These are phyloP conservation scores for western clawed frog (Xenopus tropicalis) DNA, from an alignment of 2,113 vertebrate genomes.

Conservation along the genomic window DNA sequence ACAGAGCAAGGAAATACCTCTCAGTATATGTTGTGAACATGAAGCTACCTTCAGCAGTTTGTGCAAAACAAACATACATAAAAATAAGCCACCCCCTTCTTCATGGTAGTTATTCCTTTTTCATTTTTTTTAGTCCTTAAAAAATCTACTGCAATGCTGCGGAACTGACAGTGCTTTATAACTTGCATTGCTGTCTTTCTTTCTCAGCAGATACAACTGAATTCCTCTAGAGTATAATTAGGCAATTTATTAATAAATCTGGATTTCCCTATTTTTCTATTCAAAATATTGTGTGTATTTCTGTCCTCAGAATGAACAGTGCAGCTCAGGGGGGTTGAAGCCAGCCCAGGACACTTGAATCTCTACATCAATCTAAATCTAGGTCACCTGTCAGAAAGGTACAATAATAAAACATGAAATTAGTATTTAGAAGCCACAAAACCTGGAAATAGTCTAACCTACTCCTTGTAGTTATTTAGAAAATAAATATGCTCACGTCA, in stretches of 20 bases:
- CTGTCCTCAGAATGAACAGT: neutral
- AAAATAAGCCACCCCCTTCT: no score
- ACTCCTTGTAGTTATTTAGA: neutral
- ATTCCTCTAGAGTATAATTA: neutral
- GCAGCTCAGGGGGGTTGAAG: constrained; percentile 17
- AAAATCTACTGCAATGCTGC: no score
- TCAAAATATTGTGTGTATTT: neutral
- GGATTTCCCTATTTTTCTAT: neutral
- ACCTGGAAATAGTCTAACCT: neutral
- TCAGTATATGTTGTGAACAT: no score
- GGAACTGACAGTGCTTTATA: no score
- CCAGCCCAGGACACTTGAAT: constrained; percentile 5
- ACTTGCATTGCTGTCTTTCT: no score
- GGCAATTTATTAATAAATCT: constrained; percentile 3
- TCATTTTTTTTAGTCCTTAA: no score
- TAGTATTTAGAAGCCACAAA: constrained; percentile 15
- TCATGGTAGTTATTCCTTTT: no score
- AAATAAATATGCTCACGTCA: neutral
- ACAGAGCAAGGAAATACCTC: no score
- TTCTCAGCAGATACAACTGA: no score
- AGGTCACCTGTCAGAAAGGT: constrained; percentile 31
- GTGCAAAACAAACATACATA: no score
- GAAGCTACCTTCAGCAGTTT: no score
- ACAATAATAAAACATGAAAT: constrained; percentile 24
- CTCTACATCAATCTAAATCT: constrained; percentile 18